phyloP scores from a whole-genome alignment of 2,797 vertebrate species.

The Semaprochilodus insignis region DNA sequence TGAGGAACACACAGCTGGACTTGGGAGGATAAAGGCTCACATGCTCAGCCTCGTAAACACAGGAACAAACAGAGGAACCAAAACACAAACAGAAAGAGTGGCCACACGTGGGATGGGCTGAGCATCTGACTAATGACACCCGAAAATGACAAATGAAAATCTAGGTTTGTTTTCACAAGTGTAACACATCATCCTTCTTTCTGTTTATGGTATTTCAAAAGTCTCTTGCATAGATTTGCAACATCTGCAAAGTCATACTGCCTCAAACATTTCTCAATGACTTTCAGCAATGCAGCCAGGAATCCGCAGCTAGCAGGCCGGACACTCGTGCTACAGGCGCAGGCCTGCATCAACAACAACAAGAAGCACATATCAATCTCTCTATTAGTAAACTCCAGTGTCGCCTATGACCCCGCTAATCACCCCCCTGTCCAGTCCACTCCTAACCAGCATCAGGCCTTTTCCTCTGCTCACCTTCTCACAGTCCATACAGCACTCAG shows the following conservation, averaged over 20 bases:
- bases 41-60: slow-evolving; percentile 38
- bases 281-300: background rate
- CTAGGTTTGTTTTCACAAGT: background rate
- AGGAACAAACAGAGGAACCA: slow-evolving; percentile 29
- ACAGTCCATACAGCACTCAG: background rate
- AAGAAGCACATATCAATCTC: background rate
- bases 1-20: slow-evolving; percentile 20
- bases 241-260: background rate
- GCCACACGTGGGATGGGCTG: background rate
- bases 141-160: background rate
- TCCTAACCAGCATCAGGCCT: background rate
- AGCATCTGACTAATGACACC: background rate
- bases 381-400: background rate
- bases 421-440: background rate
- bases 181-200: background rate
- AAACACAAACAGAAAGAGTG: slow-evolving; percentile 22
- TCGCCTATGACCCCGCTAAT: background rate
- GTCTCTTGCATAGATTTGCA: background rate
- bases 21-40: slow-evolving; percentile 1
- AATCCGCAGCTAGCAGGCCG: background rate
- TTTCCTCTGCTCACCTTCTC: background rate
- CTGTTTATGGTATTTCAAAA: background rate
- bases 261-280: background rate
- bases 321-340: background rate
- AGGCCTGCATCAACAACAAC: background rate